Evolutionary conservation across 2,113 vertebrate genomes (phyloP), one percentile per base, ranked within the genome.

Genomic region (Urocynchramus pylzowi): DNA sequence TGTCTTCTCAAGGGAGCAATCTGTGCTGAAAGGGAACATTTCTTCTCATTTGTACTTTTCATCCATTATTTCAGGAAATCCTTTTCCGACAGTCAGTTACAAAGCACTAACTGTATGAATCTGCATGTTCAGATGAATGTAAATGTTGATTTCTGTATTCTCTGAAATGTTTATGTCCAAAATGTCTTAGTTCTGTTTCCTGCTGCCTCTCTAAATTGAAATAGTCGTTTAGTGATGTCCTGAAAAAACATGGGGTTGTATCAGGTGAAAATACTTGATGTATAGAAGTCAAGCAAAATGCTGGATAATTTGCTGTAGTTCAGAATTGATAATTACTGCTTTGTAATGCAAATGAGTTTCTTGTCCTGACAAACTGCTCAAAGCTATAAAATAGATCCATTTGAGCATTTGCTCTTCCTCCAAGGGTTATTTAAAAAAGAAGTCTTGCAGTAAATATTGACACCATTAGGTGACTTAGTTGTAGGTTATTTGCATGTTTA

Each of bases 191-290:
- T 17, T 74, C 10, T 65, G 45, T 56, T 90, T 35, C 37, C 35
- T 54, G 16, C 50, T 90, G 47, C 67, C n/a, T 89, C 26, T 71
- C 61, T 61, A 30, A 42, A 71, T 79, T 78, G 30, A 73, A 80
- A 31, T 37, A 83, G 33, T 64, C 0, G 0, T 82, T 84, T 33
- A 52, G 0, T 67, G 19, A 37, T 41, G 27, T 63, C 1, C 13
- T 86, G 74, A 69, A 70, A 91, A 83, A 54, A 12, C 31, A 20
- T 59, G 15, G 16, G 12, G 20, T 78, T 84, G 33, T 28, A 21
- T 67, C 50, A 37, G 35, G 64, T 92, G 37, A 81, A 84, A 83
- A 42, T 45, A 68, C 7, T 37, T 17, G 12, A 44, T 77, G 11
- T 59, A 20, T 0, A 0, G 16, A 86, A 77, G 47, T 90, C 54